These are phyloP conservation scores for Procambarus clarkii DNA, from an alignment of 1,140 invertebrate genomes.

Conservation along the genomic window DNA sequence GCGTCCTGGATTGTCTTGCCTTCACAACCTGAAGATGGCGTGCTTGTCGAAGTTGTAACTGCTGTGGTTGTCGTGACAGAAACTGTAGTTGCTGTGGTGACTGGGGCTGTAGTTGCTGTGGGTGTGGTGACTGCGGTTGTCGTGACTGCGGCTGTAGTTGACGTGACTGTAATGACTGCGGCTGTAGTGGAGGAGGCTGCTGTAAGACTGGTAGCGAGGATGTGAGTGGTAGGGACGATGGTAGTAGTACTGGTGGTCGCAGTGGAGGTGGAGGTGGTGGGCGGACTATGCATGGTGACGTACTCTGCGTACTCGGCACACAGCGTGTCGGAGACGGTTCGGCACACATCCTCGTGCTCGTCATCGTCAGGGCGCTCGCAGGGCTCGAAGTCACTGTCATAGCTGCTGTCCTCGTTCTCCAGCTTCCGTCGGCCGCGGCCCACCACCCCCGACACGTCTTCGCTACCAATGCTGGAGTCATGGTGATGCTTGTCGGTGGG, in stretches of 20 bases:
- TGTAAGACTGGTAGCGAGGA: background rate
- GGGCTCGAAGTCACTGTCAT: constrained; percentile 89
- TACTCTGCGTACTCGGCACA: constrained; percentile 90
- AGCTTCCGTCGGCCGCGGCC: constrained; percentile 70
- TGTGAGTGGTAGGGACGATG: background rate
- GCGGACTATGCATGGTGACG: constrained; percentile 76
- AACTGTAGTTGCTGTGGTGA: constrained; percentile 9
- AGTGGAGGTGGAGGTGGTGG: background rate
- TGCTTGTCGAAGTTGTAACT: background rate
- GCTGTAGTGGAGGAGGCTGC: constrained; percentile 20
- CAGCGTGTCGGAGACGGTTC: constrained; percentile 88
- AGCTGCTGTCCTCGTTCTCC: constrained; percentile 87
- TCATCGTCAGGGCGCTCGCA: constrained; percentile 78
- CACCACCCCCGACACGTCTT: background rate
- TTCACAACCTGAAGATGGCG: background rate
- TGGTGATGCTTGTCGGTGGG: background rate
- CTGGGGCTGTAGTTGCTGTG: background rate
- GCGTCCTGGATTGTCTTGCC: background rate
- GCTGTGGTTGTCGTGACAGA: background rate
- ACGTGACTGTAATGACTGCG: background rate
- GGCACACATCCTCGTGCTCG: constrained; percentile 84
- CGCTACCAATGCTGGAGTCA: background rate
- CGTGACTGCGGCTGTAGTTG: background rate
- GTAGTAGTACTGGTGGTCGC: background rate
- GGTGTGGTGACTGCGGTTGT: background rate